phyloP scores from a whole-genome alignment of 2,888 invertebrate genomes.

The Cheilosia vernalis region DNA sequence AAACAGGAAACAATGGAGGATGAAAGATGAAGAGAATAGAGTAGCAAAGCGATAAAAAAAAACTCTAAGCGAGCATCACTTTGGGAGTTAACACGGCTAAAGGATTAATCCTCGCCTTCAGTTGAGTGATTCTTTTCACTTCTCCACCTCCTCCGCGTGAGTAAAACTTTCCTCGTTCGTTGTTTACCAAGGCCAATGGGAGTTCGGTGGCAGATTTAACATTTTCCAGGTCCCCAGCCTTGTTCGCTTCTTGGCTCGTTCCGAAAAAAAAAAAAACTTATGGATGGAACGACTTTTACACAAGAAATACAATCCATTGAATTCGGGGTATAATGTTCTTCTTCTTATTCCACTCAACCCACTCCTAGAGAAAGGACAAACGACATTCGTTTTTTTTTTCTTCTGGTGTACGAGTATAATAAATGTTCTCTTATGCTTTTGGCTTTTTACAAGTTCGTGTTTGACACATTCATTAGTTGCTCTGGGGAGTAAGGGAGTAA shows the following conservation, averaged over 20 bases:
- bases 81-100: constrained; percentile 68
- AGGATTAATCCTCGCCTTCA: constrained; percentile 71
- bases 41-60: constrained; percentile 22
- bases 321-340: constrained; percentile 62
- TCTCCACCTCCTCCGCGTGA: constrained; percentile 18
- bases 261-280: constrained; percentile 34
- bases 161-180: constrained; percentile 61
- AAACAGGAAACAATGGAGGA: constrained; percentile 46
- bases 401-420: constrained; percentile 53
- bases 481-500: constrained; percentile 48
- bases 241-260: constrained; percentile 56
- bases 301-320: constrained; percentile 49
- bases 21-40: constrained; percentile 29
- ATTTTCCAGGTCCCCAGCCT: constrained; percentile 32
- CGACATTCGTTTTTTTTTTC: constrained; percentile 61
- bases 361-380: constrained; percentile 28
- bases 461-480: constrained; percentile 69
- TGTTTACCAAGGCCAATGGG: constrained; percentile 62
- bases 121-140: constrained; percentile 64
- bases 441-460: constrained; percentile 69
- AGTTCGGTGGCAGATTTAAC: constrained; percentile 48
- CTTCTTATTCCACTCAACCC: constrained; percentile 32
- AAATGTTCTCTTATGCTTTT: constrained; percentile 68
- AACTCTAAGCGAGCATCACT: constrained; percentile 60
- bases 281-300: constrained; percentile 34